Evolutionary conservation across 2,888 invertebrate genomes (phyloP), one percentile per base, ranked within the genome.

Genomic region (Trichogramma dendrolimi): DNA sequence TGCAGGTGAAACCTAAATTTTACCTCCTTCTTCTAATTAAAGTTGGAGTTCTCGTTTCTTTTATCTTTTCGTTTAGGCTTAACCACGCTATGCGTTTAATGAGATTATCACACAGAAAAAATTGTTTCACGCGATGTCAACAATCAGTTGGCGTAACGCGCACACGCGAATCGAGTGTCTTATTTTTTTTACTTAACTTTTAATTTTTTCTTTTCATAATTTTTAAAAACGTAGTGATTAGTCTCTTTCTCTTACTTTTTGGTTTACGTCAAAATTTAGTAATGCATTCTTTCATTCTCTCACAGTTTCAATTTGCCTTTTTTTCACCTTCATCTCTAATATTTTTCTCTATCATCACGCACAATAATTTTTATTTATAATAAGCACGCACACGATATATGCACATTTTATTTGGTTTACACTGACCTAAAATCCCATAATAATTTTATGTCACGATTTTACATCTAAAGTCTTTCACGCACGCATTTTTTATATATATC

Each of bases 61-160:
- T 64, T 52, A 61, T 70, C 70, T 65, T 64, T 67, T 70, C 68
- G 67, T 69, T 71, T 74, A 75, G 71, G 72, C 74, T 72, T 74
- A 74, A 75, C 72, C 73, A 70, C 72, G 71, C 73, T 74, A 75
- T 75, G 74, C 74, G 73, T 76, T 27, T 75, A 72, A 73, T 74
- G 75, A 75, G 75, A 76, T 77, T 76, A 77, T 77, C 76, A 76
- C 76, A 76, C 76, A 73, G 72, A 73, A 72, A 71, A 74, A 75
- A 72, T 71, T 72, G 72, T 73, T 46, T 75, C 75, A 73, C 74
- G 73, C 75, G 74, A 71, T 75, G 73, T 75, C 74, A 76, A 76
- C 75, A 73, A 76, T 75, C 75, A 73, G 74, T 75, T 71, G 70
- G 71, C 73, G 68, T 72, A 74, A 70, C 72, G 70, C 71, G 72